Evolutionary conservation across 2,113 vertebrate species (phyloP), one percentile per base, ranked within the genome.

Genomic region (Agapornis roseicollis): DNA sequence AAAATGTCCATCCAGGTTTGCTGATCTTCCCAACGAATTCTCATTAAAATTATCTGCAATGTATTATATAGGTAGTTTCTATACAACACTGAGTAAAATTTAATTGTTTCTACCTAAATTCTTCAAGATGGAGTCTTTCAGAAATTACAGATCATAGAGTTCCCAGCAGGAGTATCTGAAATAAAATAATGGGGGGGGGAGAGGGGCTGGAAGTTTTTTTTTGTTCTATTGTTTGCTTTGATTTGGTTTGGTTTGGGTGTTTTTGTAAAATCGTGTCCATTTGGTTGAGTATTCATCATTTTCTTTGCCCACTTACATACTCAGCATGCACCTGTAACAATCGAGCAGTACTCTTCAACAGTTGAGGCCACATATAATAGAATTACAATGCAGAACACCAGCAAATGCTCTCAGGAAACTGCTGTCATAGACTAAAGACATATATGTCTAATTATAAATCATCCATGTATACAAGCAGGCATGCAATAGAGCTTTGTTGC

Each of bases 341-440:
- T n/a, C 52, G 84, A n/a, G 19, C 16, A 33, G 29, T 19, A 33
- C 33, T 50, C 70, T 66, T 68, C 55, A 78, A 53, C 19, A 79
- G 18, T 1, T 55, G 23, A 74, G 20, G 60, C 28, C 28, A 78
- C 15, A 68, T 9, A 8, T 49, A 68, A 80, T 46, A 73, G 80
- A 52, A 95, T 82, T 42, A 73, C 13, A 74, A 27, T 25, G 64
- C 70, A 41, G 78, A 93, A 80, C 63, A 80, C 39, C 31, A 89
- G 37, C 14, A 82, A 84, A 90, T 76, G 17, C 37, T 93, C 72
- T 88, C 61, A 73, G 73, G 95, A 87, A 84, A 72, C 20, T 78
- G 65, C 15, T 80, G 39, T 37, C 49, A 39, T 8, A 68, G 70
- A 49, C 31, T 77, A 27, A 9, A 83, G 76, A 71, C 80, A 56